Evolutionary conservation across 1,140 invertebrate genomes (phyloP), one percentile per base, ranked within the genome.

Genomic region (Neodiprion virginianus): DNA sequence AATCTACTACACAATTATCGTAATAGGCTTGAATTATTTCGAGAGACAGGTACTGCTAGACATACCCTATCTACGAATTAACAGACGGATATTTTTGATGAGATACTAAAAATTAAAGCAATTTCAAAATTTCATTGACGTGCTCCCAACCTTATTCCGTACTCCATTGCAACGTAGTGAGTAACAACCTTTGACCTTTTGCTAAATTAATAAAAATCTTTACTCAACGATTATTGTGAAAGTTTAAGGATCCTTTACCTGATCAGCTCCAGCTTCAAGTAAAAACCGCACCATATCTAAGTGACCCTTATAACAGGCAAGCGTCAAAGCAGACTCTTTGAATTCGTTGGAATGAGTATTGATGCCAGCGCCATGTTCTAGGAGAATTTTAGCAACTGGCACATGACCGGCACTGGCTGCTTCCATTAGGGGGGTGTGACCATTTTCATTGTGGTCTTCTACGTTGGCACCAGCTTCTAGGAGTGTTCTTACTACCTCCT

Each of bases 281-380:
- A 99, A 90, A 86, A 97, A 98, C 73, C 96, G 92, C n/a, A 99
- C 98, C 96, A 99, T 98, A 86, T 98, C 96, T 73, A 98, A 89
- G 89, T 99, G 97, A 76, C 96, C 98, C 92, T 99, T 99, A 85
- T 99, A 99, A 85, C 98, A 98, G 40, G 98, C 98, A 69, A 99
- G 89, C 0, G 98, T 99, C 9, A 99, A 91, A 8, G 96, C 96
- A 8, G 95, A 96, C 87, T 97, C 96, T 89, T 99, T 99, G 88
- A 99, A 99, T 91, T 99, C 98, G 90, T 99, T 99, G 28, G 97
- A 99, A 90, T 99, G 97, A 74, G 97, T 98, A 91, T 99, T 99
- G 80, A 99, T 99, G 74, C 97, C 97, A 73, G 97, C 97, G 75
- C 97, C 97, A 88, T 96, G 93, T 78, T 96, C 94, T 17, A 99